Conservation (phyloP, 2,113 vertebrate genomes). For the Trematomus loennbergii region DNA sequence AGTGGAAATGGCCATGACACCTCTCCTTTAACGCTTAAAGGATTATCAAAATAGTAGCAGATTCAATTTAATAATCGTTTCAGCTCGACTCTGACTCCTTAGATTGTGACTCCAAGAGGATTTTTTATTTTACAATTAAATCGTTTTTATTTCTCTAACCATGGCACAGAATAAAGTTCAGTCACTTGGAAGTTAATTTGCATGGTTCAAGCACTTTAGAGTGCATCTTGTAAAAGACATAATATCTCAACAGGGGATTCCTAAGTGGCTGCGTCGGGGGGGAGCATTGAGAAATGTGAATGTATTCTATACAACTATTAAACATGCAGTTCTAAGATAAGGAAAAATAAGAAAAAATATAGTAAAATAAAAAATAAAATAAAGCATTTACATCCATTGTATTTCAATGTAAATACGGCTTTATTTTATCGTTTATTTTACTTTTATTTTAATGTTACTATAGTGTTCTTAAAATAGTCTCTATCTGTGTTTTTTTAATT, state of each 20-base stretch:
- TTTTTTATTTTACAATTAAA: neutral
- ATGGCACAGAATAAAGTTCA: neutral
- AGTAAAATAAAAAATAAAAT: too few species aligned
- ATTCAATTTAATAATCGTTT: neutral
- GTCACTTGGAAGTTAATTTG: neutral
- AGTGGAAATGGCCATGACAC: too few species aligned
- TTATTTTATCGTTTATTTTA: too few species aligned
- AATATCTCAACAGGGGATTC: constrained; percentile 1
- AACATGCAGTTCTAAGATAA: neutral
- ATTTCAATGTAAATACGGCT: too few species aligned
- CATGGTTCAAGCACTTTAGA: neutral
- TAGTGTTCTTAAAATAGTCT: too few species aligned
- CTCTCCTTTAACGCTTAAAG: too few species aligned
- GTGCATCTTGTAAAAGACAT: neutral
- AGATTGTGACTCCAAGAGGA: neutral
- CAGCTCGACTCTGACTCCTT: neutral
- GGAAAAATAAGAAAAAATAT: too few species aligned
- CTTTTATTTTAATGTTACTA: too few species aligned
- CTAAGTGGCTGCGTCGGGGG: neutral
- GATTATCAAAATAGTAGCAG: neutral
- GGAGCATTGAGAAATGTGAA: neutral
- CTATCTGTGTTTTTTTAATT: too few species aligned
- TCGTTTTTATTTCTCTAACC: neutral
- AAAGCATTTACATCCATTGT: too few species aligned
- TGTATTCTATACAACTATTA: neutral